Evolutionary conservation across 1,140 invertebrate species (phyloP).

Genomic region (Lycorma delicatula): DNA sequence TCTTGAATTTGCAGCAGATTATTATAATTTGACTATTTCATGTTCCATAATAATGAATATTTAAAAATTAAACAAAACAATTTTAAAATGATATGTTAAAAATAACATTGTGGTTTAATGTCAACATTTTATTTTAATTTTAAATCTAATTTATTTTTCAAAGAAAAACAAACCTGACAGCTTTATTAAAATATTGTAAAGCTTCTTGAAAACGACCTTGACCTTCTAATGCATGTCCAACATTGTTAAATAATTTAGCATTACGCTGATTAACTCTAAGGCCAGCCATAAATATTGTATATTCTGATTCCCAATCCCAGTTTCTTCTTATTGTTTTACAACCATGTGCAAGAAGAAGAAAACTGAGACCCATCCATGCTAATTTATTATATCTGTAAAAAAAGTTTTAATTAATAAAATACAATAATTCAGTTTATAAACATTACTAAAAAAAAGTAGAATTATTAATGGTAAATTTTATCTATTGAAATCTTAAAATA

Average conservation of each 20-base stretch:
- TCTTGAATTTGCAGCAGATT: too few relatives aligned
- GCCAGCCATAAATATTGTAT: slow-evolving; percentile 86
- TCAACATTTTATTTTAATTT: not conserved
- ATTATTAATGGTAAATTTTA: too few relatives aligned
- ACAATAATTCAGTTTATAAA: too few relatives aligned
- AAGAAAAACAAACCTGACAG: slow-evolving; percentile 50
- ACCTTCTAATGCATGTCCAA: slow-evolving; percentile 88
- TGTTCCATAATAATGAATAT: too few relatives aligned
- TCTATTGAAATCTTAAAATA: too few relatives aligned
- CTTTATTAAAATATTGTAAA: slow-evolving; percentile 83
- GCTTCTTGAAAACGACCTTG: slow-evolving; percentile 77
- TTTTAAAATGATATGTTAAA: slow-evolving; percentile 5
- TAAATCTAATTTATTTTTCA: not conserved
- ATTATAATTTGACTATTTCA: too few relatives aligned
- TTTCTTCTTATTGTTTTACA: slow-evolving; percentile 79
- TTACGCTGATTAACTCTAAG: slow-evolving; percentile 84
- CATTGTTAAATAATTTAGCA: slow-evolving; percentile 95
- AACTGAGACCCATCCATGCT: slow-evolving; percentile 48
- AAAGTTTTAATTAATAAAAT: slow-evolving; percentile 9
- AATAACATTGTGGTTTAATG: not conserved
- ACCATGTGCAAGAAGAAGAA: slow-evolving; percentile 64
- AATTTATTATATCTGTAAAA: slow-evolving; percentile 21
- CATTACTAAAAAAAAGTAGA: too few relatives aligned
- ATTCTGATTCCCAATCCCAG: slow-evolving; percentile 88
- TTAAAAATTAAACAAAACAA: too few relatives aligned